These are phyloP conservation scores for Bhutanitis thaidina DNA, from an alignment of 2,888 invertebrate species.

Conservation along the genomic window DNA sequence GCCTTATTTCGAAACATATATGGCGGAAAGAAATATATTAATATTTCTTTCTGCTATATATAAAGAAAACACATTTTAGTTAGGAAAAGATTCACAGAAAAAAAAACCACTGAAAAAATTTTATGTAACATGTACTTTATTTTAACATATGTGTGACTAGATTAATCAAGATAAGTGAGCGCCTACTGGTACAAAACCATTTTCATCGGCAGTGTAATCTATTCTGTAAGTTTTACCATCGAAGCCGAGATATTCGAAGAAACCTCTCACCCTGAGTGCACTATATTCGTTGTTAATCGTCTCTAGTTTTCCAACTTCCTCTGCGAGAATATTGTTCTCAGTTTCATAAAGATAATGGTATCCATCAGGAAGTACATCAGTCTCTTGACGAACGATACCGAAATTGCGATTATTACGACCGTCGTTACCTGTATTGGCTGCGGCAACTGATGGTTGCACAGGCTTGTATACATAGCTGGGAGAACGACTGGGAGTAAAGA, in stretches of 20 bases:
- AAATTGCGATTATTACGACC: conserved; percentile 61
- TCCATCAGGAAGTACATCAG: conserved; percentile 52
- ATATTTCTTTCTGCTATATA: too few species aligned
- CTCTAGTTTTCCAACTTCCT: conserved; percentile 63
- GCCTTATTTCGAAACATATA: too few species aligned
- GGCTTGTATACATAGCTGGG: conserved; percentile 22
- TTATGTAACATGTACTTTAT: too few species aligned
- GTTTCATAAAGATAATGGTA: conserved; percentile 73
- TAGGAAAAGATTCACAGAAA: too few species aligned
- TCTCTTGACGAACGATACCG: conserved; percentile 66
- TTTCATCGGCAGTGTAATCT: conserved; percentile 71
- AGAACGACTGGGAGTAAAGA: conserved; percentile 14
- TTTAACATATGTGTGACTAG: conserved; percentile 19
- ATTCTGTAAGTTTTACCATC: conserved; percentile 70
- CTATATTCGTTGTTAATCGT: conserved; percentile 47
- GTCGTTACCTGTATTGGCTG: neutral
- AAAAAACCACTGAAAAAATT: too few species aligned
- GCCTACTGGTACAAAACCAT: conserved; percentile 58
- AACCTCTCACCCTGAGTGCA: conserved; percentile 58
- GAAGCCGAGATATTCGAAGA: conserved; percentile 63
- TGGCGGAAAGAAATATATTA: too few species aligned
- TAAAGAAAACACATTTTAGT: too few species aligned
- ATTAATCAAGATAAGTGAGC: conserved; percentile 53
- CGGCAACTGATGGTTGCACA: conserved; percentile 18
- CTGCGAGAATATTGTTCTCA: conserved; percentile 71